Base-by-base conservation (phyloP, 2,797 vertebrate genomes). In the Coregonus suidteri region DNA sequence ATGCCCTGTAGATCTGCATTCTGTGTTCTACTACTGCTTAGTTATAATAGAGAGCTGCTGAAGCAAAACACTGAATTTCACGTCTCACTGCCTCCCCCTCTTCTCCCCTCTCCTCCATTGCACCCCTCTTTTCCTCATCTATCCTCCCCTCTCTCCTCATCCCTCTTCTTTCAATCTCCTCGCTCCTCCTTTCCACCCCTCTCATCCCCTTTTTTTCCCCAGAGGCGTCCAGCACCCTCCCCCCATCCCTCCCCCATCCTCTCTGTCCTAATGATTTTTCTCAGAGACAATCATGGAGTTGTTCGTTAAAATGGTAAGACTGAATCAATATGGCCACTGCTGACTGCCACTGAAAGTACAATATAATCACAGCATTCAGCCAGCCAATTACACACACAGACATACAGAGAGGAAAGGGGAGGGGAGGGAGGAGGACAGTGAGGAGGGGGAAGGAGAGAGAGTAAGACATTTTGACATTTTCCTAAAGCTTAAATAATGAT, bases 231-330 rank as follows among this genome's bases (percentile, higher is more conserved):
- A 74, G 53, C 79, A 79, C 67, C 71, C 77, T 83, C 62, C 14
- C 66, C 64, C 65, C 65, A 4, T n/a, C n/a, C 15, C 56, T 25
- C 71, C 37, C n/a, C 4, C 35, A 7, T 25, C 51, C 20, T 4
- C 70, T 72, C 77, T 74, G 71, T 72, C 51, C n/a, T 25, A 77
- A 79, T 25, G 73, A 81, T 83, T 52, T 25, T 67, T 75, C 65
- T 9, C 25, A 31, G 51, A 71, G 41, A 79, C 80, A 81, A 79
- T 83, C 76, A 75, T 71, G 15, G 72, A 77, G 76, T 74, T 81
- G 83, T 88, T 90, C 81, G 87, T 88, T 88, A 85, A 79, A 85
- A 85, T 65, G 62, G 76, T 6, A 69, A 51, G 79, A 80, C 79
- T 76, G 72, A 80, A 90, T 87, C 87, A 79, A 90, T 88, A 79